Evolutionary conservation across 2,113 vertebrate genomes (phyloP).

Genomic region (Cettia cetti): DNA sequence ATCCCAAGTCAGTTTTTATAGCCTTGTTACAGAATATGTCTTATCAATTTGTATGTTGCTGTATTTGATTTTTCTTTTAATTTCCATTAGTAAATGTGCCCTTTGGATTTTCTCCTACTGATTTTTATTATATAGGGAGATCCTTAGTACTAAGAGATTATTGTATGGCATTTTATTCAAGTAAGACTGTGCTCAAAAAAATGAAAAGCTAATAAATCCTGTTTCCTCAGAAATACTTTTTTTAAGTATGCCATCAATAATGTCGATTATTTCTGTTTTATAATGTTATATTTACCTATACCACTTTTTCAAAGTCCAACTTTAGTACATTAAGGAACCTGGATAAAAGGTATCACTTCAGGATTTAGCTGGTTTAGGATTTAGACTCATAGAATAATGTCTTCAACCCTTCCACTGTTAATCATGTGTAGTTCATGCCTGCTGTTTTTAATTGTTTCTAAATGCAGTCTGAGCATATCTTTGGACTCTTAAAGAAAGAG

Average conservation of each 20-base stretch:
- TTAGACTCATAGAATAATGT: neutral
- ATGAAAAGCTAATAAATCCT: neutral
- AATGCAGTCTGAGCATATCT: too few species aligned
- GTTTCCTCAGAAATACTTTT: neutral
- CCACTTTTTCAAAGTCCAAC: accelerated
- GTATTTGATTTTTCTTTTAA: neutral
- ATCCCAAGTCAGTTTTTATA: neutral
- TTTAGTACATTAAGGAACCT: neutral
- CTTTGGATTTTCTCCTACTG: neutral
- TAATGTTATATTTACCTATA: neutral
- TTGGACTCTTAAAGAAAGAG: neutral
- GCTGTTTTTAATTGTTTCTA: neutral
- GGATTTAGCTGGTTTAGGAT: neutral
- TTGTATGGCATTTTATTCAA: neutral
- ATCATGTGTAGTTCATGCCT: neutral
- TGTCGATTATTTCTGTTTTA: neutral
- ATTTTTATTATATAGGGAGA: neutral
- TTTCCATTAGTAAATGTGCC: neutral
- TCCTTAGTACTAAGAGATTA: neutral
- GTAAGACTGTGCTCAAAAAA: neutral
- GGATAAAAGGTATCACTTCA: neutral
- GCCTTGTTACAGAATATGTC: neutral
- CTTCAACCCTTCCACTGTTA: neutral
- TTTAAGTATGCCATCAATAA: neutral
- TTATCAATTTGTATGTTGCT: neutral